These are phyloP conservation scores for Troglohyphantes excavatus DNA, from an alignment of 2,888 invertebrate species.

Conservation along the genomic window DNA sequence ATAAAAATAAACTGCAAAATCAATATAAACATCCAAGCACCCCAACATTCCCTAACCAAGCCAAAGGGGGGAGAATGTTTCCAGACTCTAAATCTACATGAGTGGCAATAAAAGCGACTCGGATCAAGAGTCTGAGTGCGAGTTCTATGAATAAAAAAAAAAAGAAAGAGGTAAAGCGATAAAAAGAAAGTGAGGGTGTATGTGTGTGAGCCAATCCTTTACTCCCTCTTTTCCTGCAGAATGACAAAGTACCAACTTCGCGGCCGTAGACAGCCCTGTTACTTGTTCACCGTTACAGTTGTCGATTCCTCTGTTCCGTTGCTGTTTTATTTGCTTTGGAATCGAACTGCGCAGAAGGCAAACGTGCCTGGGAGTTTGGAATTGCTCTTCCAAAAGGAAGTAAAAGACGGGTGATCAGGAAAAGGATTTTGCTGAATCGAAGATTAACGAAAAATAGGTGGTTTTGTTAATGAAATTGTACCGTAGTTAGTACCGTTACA, in stretches of 20 bases:
- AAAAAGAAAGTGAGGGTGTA: constrained; percentile 5
- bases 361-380: constrained; percentile 1
- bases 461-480: too few species aligned
- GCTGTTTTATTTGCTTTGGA: neutral
- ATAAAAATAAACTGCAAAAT: constrained; percentile 44
- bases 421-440: too few species aligned
- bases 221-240: neutral
- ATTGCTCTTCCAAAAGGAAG: too few species aligned
- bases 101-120: constrained; percentile 1
- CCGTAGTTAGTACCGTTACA: too few species aligned
- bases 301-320: constrained; percentile 2
- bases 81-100: constrained; percentile 47
- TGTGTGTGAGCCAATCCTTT: constrained; percentile 13
- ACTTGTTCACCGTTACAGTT: constrained; percentile 25
- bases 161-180: neutral
- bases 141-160: neutral
- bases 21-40: neutral
- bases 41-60: too few species aligned
- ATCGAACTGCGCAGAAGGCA: neutral
- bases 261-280: constrained; percentile 6
- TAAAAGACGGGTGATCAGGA: too few species aligned
- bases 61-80: constrained; percentile 3
- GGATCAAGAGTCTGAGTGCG: neutral
- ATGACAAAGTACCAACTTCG: constrained; percentile 16
- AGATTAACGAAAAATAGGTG: too few species aligned